phyloP scores from a whole-genome alignment of 2,113 vertebrate genomes.

The Abramis brama region DNA sequence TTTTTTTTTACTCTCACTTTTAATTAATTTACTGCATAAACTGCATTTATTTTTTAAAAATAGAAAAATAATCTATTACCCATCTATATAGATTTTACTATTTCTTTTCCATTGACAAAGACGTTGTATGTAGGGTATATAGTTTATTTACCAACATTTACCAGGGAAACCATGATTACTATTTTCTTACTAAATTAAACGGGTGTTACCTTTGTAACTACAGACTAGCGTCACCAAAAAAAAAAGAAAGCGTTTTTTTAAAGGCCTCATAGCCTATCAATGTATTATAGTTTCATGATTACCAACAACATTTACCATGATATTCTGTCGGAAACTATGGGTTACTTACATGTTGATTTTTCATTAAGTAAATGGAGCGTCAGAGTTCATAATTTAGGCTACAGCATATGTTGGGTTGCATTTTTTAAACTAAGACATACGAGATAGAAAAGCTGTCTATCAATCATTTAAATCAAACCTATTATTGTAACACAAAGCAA shows the following conservation, averaged over 20 bases:
- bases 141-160: neutral
- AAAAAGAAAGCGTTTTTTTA: too few species aligned
- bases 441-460: neutral
- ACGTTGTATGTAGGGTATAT: neutral
- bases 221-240: too few species aligned
- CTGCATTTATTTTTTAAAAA: neutral
- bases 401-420: neutral
- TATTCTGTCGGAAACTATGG: neutral
- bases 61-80: too few species aligned
- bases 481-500: neutral
- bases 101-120: neutral
- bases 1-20: neutral
- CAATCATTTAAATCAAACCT: neutral
- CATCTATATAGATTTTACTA: neutral
- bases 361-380: neutral
- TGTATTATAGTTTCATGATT: neutral
- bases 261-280: too few species aligned
- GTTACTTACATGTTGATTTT: neutral
- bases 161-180: neutral
- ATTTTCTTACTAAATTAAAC: neutral
- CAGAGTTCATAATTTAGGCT: neutral
- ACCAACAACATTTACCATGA: neutral
- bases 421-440: neutral
- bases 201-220: neutral
- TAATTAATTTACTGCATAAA: neutral